A percentile compares a stretch with the other conserved stretches of the same genome.
Conservation (phyloP, 2,888 invertebrate genomes). For the Pardosa pseudoannulata region DNA sequence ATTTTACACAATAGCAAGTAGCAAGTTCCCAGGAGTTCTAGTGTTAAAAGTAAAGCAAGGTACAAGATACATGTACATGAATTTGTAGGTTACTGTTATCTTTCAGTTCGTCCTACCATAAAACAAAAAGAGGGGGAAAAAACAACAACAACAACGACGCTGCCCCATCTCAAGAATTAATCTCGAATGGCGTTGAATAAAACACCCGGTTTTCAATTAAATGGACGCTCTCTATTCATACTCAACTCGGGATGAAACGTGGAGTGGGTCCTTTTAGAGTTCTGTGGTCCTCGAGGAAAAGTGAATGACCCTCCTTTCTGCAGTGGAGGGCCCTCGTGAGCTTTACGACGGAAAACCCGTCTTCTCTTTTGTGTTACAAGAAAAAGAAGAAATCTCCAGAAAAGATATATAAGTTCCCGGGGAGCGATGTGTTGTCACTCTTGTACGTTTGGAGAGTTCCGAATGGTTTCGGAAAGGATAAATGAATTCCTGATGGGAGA, state of each 20-base stretch:
- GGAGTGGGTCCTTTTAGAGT: slow-evolving; percentile 48
- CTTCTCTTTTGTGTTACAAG: slow-evolving; percentile 53
- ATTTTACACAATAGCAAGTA: no score
- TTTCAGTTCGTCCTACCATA: no score
- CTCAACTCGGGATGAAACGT: slow-evolving; percentile 31
- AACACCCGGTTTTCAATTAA: slow-evolving; percentile 61
- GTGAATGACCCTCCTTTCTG: slow-evolving; percentile 55
- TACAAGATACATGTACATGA: no score
- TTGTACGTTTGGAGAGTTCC: slow-evolving; percentile 18
- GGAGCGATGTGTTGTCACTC: slow-evolving; percentile 45
- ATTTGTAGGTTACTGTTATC: no score
- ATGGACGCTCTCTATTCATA: slow-evolving; percentile 30
- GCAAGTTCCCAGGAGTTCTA: no score
- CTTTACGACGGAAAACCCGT: slow-evolving; percentile 58
- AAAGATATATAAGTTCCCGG: slow-evolving; percentile 53
- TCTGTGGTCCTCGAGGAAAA: slow-evolving; percentile 50
- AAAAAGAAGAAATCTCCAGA: slow-evolving; percentile 46
- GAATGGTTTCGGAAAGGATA: slow-evolving; percentile 28
- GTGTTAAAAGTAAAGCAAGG: no score
- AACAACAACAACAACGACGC: no score
- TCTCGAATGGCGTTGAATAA: neutral
- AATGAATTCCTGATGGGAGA: slow-evolving; percentile 26
- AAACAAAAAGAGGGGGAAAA: no score
- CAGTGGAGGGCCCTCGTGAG: slow-evolving; percentile 38
- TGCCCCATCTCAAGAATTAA: neutral